These are phyloP conservation scores for Leguminivora glycinivorella DNA, from an alignment of 1,140 invertebrate species.

Conservation along the genomic window DNA sequence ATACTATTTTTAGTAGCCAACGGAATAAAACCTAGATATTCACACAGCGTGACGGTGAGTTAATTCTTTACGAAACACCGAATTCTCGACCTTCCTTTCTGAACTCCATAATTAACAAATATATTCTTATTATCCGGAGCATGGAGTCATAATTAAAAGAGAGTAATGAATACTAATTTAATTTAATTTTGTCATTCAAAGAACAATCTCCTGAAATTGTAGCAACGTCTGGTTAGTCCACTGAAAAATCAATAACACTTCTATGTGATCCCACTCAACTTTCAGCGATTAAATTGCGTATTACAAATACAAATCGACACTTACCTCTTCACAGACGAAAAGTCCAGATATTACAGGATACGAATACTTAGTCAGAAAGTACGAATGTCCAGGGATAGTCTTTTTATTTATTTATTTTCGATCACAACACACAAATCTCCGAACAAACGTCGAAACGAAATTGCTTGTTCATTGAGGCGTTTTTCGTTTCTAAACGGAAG, in stretches of 20 bases:
- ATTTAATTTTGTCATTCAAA: background rate
- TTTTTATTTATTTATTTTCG: slow-evolving; percentile 48
- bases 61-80: slow-evolving; percentile 45
- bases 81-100: slow-evolving; percentile 39
- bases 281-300: slow-evolving; percentile 30
- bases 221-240: slow-evolving; percentile 32
- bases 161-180: background rate
- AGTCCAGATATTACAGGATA: slow-evolving; percentile 28
- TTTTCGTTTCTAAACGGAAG: slow-evolving; percentile 11
- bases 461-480: slow-evolving; percentile 12
- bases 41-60: slow-evolving; percentile 39
- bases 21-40: slow-evolving; percentile 44
- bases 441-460: slow-evolving; percentile 38
- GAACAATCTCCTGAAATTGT: slow-evolving; percentile 2
- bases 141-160: background rate
- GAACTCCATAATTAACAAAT: slow-evolving; percentile 28
- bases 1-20: slow-evolving; percentile 21
- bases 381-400: slow-evolving; percentile 35
- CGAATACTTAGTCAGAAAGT: slow-evolving; percentile 20
- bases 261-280: slow-evolving; percentile 32
- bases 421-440: slow-evolving; percentile 42
- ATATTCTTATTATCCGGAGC: background rate
- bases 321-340: slow-evolving; percentile 39
- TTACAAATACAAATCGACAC: slow-evolving; percentile 28
- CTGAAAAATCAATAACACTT: slow-evolving; percentile 64